These are phyloP conservation scores for Gonocerus acuteangulatus DNA, from an alignment of 2,888 invertebrate genomes.

Conservation along the genomic window DNA sequence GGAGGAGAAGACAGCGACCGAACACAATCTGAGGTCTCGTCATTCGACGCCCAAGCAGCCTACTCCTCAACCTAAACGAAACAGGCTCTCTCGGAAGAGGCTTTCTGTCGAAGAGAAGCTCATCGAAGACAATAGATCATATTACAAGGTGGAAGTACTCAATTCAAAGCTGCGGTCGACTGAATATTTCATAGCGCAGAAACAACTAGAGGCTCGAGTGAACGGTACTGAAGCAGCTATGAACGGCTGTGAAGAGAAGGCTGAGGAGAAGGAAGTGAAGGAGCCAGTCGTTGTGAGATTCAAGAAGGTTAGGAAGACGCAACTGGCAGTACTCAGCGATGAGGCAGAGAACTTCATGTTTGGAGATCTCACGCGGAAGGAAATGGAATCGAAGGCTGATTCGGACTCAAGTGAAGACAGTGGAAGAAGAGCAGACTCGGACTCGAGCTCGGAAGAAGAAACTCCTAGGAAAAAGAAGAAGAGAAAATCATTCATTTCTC, in stretches of 20 bases:
- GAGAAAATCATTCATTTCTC: constrained; percentile 51
- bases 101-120: constrained; percentile 50
- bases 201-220: constrained; percentile 19
- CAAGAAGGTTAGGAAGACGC: constrained; percentile 60
- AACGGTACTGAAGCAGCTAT: constrained; percentile 5
- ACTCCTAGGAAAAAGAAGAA: constrained; percentile 42
- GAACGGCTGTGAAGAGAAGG: neutral
- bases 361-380: constrained; percentile 55
- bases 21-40: constrained; percentile 17
- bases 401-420: constrained; percentile 28
- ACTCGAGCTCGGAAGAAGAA: constrained; percentile 18
- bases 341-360: constrained; percentile 85
- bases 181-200: constrained; percentile 34
- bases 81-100: constrained; percentile 40
- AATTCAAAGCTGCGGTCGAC: constrained; percentile 59
- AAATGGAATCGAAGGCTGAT: constrained; percentile 11
- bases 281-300: constrained; percentile 48
- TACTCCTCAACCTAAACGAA: neutral
- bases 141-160: constrained; percentile 65
- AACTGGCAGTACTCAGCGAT: constrained; percentile 53
- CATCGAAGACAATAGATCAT: constrained; percentile 51
- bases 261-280: constrained; percentile 1
- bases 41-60: neutral
- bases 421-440: constrained; percentile 18
- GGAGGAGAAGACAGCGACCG: neutral